Base-by-base conservation (phyloP, 1,140 invertebrate species). In the Zaprionus capensis region DNA sequence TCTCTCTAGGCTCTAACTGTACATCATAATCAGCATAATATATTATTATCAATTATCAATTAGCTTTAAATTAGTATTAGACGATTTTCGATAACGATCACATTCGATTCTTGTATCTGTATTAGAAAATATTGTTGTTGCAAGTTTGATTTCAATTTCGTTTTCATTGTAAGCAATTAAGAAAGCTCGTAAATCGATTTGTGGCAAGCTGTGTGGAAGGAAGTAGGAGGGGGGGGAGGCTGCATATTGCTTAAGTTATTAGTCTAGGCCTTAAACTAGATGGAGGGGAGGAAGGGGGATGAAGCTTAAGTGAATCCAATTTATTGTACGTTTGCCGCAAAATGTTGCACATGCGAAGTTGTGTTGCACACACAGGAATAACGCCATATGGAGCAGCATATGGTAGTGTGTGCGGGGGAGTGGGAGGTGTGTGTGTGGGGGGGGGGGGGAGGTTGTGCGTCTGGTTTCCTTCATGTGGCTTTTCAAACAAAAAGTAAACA, bases 401-500 rank as follows among this genome's bases (percentile, higher is more conserved):
- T 53, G 64, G 51, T 41, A 49, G 34, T 70, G 81, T 82, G 70
- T 75, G 41, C 58, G 65, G 12, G 7, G 7, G 44, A 24, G 55
- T 31, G 26, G 26, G 6, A 28, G 6, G 53, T 31, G 24, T 41
- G 44, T 61, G 46, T 57, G 41, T 59, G 26, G 14, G 26, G 26
- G 28, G 6, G 41, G 15, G 15, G 15, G 24, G 0, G 24, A 5
- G 24, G n/a, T n/a, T 17, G 26, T 66, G 62, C 20, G 73, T 22
- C 55, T 71, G 62, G 49, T 67, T 73, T 88, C 80, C 86, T 91
- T 88, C 80, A 71, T 85, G 81, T 91, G 80, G 85, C 85, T 88
- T 88, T 87, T 88, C 59, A 66, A 86, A 81, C 77, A 86, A 91
- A 90, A 91, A 82, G 80, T 82, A 76, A 91, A 90, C 82, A 76